These are phyloP conservation scores for Brachionus calyciflorus DNA, from an alignment of 1,140 invertebrate species.

Conservation along the genomic window DNA sequence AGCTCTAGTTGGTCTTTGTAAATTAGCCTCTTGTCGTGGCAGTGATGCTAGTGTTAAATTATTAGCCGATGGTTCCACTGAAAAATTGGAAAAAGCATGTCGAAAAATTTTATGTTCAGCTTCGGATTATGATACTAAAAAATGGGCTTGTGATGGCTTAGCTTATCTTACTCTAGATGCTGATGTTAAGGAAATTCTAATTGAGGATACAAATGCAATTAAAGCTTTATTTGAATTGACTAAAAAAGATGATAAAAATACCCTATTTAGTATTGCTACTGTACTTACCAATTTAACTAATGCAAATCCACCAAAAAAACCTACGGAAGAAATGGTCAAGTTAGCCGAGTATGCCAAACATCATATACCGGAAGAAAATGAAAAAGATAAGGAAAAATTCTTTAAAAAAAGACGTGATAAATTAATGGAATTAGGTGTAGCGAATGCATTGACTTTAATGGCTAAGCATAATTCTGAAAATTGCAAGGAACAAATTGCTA, in stretches of 20 bases:
- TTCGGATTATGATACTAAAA: conserved; percentile 81
- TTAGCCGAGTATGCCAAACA: conserved; percentile 98
- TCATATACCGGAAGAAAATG: conserved; percentile 93
- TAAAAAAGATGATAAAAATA: conserved; percentile 53
- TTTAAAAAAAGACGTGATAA: conserved; percentile 11
- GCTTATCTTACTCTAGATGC: conserved; percentile 95
- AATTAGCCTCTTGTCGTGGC: conserved; percentile 91
- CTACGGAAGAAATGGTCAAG: conserved; percentile 93
- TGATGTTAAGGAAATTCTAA: conserved; percentile 93
- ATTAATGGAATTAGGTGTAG: conserved; percentile 8
- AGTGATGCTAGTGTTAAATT: conserved; percentile 86
- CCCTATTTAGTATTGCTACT: conserved; percentile 54
- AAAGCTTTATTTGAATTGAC: conserved; percentile 83
- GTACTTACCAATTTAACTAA: conserved; percentile 95
- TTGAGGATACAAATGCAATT: conserved; percentile 78
- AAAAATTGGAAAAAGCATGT: conserved; percentile 90
- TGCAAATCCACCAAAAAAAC: conserved; percentile 94
- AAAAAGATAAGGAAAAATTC: conserved; percentile 50
- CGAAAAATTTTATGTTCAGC: conserved; percentile 77
- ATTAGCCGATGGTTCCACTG: conserved; percentile 88
- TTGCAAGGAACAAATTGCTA: conserved; percentile 35
- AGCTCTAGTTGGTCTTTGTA: conserved; percentile 78
- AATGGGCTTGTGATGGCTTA: conserved; percentile 94
- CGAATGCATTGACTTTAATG: not conserved
- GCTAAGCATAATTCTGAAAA: conserved; percentile 17